phyloP scores from a whole-genome alignment of 2,888 invertebrate species.

The Theretra japonica region DNA sequence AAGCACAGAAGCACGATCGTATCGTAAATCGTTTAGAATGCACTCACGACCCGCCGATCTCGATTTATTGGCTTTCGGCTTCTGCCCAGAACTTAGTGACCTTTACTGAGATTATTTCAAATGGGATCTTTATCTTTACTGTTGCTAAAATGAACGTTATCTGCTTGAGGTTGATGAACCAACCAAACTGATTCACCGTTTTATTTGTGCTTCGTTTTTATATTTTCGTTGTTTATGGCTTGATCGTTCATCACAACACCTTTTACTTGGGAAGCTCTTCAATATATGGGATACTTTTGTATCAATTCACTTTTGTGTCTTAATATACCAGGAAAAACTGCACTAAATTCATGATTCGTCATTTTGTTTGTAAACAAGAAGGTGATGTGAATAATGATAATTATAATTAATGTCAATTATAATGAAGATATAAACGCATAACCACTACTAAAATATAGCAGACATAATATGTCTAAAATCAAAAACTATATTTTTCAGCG shows the following conservation, averaged over 20 bases:
- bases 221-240: not conserved
- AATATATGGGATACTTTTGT: not conserved
- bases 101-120: constrained; percentile 21
- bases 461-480: not conserved
- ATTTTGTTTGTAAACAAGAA: not conserved
- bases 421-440: too few species aligned
- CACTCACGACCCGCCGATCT: constrained; percentile 63
- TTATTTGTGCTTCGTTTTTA: constrained; percentile 7
- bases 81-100: constrained; percentile 24
- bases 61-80: constrained; percentile 29
- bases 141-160: constrained; percentile 26
- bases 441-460: not conserved
- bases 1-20: constrained; percentile 58
- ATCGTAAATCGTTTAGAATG: constrained; percentile 74
- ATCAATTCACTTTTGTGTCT: too few species aligned
- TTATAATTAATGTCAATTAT: not conserved
- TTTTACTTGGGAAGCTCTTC: not conserved
- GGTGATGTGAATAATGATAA: not conserved
- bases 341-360: not conserved
- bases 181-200: constrained; percentile 11
- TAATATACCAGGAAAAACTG: not conserved
- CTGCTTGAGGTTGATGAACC: constrained; percentile 11
- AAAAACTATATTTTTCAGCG: constrained; percentile 4
- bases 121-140: constrained; percentile 17
- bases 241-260: not conserved